Conservation (phyloP, 1,140 invertebrate species). For the Scylla paramamosain region DNA sequence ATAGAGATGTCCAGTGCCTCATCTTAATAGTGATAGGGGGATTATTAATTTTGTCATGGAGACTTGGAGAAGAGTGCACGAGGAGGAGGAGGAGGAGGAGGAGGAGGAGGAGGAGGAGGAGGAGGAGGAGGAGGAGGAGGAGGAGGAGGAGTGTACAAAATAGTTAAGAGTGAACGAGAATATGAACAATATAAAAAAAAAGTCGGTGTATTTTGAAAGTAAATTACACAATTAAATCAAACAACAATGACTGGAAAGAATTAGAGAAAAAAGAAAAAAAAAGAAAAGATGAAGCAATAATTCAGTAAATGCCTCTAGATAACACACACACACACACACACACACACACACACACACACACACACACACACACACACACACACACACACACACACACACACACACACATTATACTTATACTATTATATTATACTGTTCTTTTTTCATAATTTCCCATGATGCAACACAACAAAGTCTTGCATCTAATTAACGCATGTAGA, state of each 20-base stretch:
- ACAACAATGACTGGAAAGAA: not conserved
- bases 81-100: too few relatives aligned
- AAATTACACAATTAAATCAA: too few relatives aligned
- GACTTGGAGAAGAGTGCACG: too few relatives aligned
- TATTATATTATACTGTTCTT: not conserved
- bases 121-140: conserved; percentile 16
- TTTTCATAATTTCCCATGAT: not conserved
- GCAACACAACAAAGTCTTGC: not conserved
- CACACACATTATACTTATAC: not conserved
- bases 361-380: conserved; percentile 43
- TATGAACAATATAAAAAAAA: too few relatives aligned
- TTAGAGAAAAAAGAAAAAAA: not conserved
- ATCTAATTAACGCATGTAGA: not conserved
- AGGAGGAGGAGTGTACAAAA: not conserved
- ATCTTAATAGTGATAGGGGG: too few relatives aligned
- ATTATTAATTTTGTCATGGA: too few relatives aligned
- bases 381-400: not conserved
- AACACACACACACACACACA: not conserved
- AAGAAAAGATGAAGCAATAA: not conserved
- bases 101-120: conserved; percentile 2
- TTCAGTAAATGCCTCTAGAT: not conserved
- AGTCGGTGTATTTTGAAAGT: too few relatives aligned
- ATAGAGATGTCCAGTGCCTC: too few relatives aligned
- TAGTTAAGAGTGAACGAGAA: too few relatives aligned
- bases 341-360: conserved; percentile 35